A percentile compares a stretch with the other conserved stretches of the same genome.
phyloP scores from a whole-genome alignment of 2,888 invertebrate species.

The Hermaeophaga mercurialis region DNA sequence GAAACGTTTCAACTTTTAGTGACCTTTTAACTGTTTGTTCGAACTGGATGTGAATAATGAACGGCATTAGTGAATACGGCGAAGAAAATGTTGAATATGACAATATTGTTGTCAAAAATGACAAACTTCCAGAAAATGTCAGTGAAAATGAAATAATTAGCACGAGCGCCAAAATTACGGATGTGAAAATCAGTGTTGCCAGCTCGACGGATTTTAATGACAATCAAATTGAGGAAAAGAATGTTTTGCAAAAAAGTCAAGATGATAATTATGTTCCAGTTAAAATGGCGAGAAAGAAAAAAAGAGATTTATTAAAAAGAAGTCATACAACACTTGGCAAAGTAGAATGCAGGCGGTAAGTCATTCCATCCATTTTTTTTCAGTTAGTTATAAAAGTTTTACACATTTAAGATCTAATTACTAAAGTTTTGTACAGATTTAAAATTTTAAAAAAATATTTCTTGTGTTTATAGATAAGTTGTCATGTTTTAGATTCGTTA shows the following conservation, averaged over 20 bases:
- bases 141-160: not conserved
- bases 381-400: too few relatives aligned
- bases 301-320: slow-evolving; percentile 5
- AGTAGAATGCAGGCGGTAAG: not conserved
- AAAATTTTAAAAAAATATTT: too few relatives aligned
- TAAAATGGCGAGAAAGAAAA: slow-evolving; percentile 15
- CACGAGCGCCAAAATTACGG: not conserved
- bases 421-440: too few relatives aligned
- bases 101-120: not conserved
- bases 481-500: too few relatives aligned
- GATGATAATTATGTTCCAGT: slow-evolving; percentile 10
- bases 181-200: not conserved
- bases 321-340: slow-evolving; percentile 9
- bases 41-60: not conserved
- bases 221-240: not conserved
- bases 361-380: too few relatives aligned
- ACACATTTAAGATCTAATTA: too few relatives aligned
- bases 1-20: slow-evolving; percentile 4
- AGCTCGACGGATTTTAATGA: not conserved
- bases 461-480: too few relatives aligned
- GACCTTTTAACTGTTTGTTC: not conserved
- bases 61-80: not conserved
- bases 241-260: not conserved
- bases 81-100: not conserved
- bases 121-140: not conserved